Evolutionary conservation across 1,140 invertebrate genomes (phyloP), one percentile per base, ranked within the genome.

Genomic region (Magallana gigas): DNA sequence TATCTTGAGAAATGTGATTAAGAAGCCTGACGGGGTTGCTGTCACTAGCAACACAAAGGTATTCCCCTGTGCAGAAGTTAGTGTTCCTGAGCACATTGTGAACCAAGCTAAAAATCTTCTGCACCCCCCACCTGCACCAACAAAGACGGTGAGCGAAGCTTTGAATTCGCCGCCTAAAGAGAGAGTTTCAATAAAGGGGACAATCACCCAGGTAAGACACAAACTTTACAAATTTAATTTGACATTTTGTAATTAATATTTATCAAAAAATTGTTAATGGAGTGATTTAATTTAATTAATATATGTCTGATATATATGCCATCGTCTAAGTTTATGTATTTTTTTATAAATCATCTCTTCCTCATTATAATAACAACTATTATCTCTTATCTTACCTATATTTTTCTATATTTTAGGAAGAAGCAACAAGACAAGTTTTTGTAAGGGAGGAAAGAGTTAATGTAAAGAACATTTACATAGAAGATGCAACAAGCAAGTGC

Each of bases 1-100:
- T 56, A 83, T 83, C 23, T 11, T 83, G 9, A 83, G 82, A 57
- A 83, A 83, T 57, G 16, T 83, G 9, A 83, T 57, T 16, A 83
- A 83, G 36, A 83, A 83, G 29, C 16, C 82, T 56, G 82, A 83
- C 56, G 23, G 14, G 8, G 14, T 83, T 36, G 82, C 57, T 57
- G 56, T 83, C 4, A 83, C 82, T 3, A 48, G 29, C 11, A 83
- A 83, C 56, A 57, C 82, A 7, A 83, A 83, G 12, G 57, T 83
- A 6, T 83, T 62, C 12, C 57, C 57, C 16, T 60, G 16, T 60
- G 58, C 12, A 8, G 12, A 58, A 8, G 36, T 84, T 16, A 16
- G 1, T 18, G 83, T 84, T 11, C 83, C 83, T 60, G 57, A 59
- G n/a, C 8, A 60, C 7, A 62, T 84, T 7, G 3, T 29, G 60